phyloP scores from a whole-genome alignment of 35 echinoderm and acorn worm genomes.

The Ophioderma brevispina region DNA sequence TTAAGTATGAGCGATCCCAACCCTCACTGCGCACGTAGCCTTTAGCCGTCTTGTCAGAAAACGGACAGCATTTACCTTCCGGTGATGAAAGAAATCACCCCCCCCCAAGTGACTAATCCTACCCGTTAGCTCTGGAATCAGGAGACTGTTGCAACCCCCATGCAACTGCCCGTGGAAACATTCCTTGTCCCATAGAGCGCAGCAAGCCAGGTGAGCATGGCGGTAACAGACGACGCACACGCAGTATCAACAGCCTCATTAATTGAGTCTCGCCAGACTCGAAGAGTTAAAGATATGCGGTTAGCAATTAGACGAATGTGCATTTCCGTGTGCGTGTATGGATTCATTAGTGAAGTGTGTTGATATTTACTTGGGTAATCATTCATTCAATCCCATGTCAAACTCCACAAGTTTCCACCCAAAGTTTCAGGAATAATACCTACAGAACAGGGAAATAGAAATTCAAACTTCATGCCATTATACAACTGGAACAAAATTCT shows the following conservation, averaged over 20 bases:
- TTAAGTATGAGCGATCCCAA: conserved; percentile 89
- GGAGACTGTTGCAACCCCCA: conserved; percentile 63
- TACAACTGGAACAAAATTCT: too few relatives aligned
- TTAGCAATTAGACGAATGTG: conserved; percentile 85
- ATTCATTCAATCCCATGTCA: conserved; percentile 89
- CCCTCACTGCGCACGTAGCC: conserved; percentile 96
- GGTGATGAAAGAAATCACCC: conserved; percentile 82
- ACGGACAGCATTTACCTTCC: conserved; percentile 86
- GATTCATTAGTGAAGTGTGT: conserved; percentile 70
- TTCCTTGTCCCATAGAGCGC: conserved; percentile 57
- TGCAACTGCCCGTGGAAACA: conserved; percentile 80
- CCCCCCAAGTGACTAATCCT: conserved; percentile 86
- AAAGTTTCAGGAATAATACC: too few relatives aligned
- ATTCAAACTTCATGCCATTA: too few relatives aligned
- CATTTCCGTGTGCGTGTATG: conserved; percentile 85
- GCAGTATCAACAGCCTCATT: conserved; percentile 87
- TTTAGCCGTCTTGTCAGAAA: conserved; percentile 79
- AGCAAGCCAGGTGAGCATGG: conserved; percentile 88
- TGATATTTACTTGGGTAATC: conserved; percentile 65
- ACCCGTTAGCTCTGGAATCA: conserved; percentile 85
- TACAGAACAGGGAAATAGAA: too few relatives aligned
- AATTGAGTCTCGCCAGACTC: conserved; percentile 78
- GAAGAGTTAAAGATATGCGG: conserved; percentile 89
- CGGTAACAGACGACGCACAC: conserved; percentile 84
- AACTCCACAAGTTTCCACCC: conserved; percentile 76